These are phyloP conservation scores for Sciurus carolinensis DNA, from an alignment of 2,797 vertebrate genomes.

Conservation along the genomic window DNA sequence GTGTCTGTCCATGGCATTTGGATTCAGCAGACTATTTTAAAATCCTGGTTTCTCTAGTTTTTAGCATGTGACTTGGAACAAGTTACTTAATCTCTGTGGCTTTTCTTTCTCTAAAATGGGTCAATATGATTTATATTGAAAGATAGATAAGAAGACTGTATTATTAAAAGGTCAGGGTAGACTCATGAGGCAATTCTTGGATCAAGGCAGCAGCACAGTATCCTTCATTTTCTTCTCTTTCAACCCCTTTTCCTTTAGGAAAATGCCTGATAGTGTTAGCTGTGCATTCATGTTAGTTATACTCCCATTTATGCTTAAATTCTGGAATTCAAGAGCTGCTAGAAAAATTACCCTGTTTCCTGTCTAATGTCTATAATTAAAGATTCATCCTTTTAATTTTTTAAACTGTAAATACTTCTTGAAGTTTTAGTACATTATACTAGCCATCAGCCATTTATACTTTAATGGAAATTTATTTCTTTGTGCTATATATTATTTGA, in stretches of 20 bases:
- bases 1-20: background rate
- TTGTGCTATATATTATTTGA: background rate
- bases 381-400: background rate
- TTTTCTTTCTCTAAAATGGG: conserved; percentile 43
- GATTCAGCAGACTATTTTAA: conserved; percentile 33
- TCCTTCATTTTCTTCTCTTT: background rate
- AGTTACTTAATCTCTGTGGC: background rate
- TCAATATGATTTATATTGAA: background rate
- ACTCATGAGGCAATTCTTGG: background rate
- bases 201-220: background rate
- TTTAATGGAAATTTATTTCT: conserved; percentile 7
- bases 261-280: background rate
- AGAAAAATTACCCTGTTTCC: background rate
- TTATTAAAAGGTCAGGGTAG: background rate
- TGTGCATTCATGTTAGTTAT: background rate
- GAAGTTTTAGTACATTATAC: background rate
- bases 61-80: background rate
- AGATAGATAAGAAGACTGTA: background rate
- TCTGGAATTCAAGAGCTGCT: background rate
- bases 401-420: conserved; percentile 1
- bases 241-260: background rate
- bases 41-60: background rate
- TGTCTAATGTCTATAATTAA: conserved; percentile 9
- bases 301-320: background rate
- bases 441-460: background rate